Evolutionary conservation across 2,888 invertebrate species (phyloP).

Genomic region (Hypsopygia costalis): DNA sequence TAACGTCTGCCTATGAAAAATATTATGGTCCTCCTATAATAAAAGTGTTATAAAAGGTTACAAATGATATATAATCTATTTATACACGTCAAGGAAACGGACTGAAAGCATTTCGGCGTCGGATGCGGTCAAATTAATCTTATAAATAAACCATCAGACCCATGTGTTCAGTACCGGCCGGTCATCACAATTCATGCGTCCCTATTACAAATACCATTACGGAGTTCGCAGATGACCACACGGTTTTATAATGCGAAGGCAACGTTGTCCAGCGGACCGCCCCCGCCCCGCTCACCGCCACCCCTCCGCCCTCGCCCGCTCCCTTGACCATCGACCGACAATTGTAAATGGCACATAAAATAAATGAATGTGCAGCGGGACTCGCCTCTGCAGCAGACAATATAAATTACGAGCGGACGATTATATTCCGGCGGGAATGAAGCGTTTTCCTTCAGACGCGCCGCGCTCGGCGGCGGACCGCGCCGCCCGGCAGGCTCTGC

Average conservation of each 20-base stretch:
- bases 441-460: slow-evolving; percentile 75
- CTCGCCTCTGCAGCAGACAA: slow-evolving; percentile 82
- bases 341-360: slow-evolving; percentile 83
- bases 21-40: no score
- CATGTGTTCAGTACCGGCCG: slow-evolving; percentile 49
- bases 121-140: slow-evolving; percentile 49
- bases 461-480: slow-evolving; percentile 44
- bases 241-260: slow-evolving; percentile 80
- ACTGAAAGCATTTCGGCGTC: slow-evolving; percentile 23
- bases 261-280: slow-evolving; percentile 48
- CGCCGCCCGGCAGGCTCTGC: slow-evolving; percentile 34
- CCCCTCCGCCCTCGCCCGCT: slow-evolving; percentile 50
- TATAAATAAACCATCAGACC: slow-evolving; percentile 67
- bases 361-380: slow-evolving; percentile 82
- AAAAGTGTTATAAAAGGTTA: no score
- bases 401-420: slow-evolving; percentile 82
- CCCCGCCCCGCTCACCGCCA: slow-evolving; percentile 40
- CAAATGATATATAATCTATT: neutral
- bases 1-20: no score
- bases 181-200: slow-evolving; percentile 65
- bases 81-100: slow-evolving; percentile 13
- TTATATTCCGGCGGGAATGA: slow-evolving; percentile 80
- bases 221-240: slow-evolving; percentile 79
- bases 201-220: slow-evolving; percentile 78
- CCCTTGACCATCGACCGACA: slow-evolving; percentile 82